Evolutionary conservation across 2,888 invertebrate species (phyloP).

Genomic region (Chalcosyrphus nemorum): DNA sequence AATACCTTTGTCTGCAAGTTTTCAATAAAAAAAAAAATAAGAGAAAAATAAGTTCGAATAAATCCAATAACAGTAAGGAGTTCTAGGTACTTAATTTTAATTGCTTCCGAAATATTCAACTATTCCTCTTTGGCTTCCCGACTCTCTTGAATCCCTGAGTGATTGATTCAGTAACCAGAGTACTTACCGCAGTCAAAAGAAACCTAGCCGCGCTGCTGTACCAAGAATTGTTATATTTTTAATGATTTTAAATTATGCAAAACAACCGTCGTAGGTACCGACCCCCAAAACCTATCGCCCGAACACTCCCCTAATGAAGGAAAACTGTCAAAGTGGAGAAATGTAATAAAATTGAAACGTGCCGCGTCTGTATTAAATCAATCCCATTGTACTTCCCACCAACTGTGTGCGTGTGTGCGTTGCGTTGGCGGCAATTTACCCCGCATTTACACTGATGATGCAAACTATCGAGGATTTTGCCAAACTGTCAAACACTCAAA

Average conservation of each 20-base stretch:
- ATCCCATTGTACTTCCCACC: not conserved
- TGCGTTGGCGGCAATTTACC: not conserved
- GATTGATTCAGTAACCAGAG: not conserved
- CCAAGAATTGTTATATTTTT: not conserved
- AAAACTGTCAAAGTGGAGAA: constrained; percentile 11
- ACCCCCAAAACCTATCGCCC: too few species aligned
- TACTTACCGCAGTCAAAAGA: not conserved
- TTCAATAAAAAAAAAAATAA: too few species aligned
- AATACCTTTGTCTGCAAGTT: not conserved
- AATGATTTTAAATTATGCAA: constrained; percentile 14
- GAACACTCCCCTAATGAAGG: constrained; percentile 14
- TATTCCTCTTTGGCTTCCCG: not conserved
- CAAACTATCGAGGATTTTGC: constrained; percentile 8
- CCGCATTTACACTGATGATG: constrained; percentile 4
- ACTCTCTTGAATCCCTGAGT: not conserved
- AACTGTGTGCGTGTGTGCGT: not conserved
- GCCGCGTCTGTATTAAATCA: not conserved
- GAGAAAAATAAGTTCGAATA: too few species aligned
- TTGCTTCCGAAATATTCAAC: not conserved
- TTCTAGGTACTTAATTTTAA: not conserved
- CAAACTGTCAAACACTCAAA: constrained; percentile 23
- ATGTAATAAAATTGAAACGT: not conserved
- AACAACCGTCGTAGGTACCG: not conserved
- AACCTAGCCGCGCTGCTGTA: not conserved
- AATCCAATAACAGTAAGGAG: not conserved